Evolutionary conservation across 2,888 invertebrate genomes (phyloP).

Genomic region (Galeruca laticollis): DNA sequence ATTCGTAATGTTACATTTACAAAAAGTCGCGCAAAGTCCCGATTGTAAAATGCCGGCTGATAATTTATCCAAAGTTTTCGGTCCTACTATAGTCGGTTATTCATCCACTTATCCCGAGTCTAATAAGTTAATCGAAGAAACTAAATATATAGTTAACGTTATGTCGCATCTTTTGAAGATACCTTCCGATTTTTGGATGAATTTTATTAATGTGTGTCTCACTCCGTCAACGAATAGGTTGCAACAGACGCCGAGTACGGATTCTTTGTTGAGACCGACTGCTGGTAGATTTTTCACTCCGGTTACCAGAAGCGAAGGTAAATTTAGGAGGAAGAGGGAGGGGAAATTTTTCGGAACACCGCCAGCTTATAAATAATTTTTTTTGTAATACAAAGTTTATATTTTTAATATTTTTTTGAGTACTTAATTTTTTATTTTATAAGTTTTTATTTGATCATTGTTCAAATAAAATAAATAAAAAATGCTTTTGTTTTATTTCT

Average conservation of each 20-base stretch:
- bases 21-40: constrained; percentile 81
- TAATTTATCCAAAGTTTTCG: constrained; percentile 92
- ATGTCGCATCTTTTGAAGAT: constrained; percentile 77
- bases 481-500: no score
- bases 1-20: constrained; percentile 90
- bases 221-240: constrained; percentile 51
- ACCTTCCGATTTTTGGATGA: constrained; percentile 81
- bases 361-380: constrained; percentile 34
- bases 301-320: constrained; percentile 24
- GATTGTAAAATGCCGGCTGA: constrained; percentile 92
- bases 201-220: constrained; percentile 72
- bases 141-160: constrained; percentile 65
- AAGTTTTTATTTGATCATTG: no score
- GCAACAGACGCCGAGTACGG: constrained; percentile 65
- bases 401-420: neutral
- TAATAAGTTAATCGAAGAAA: constrained; percentile 81
- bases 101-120: constrained; percentile 80
- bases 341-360: constrained; percentile 42
- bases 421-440: no score
- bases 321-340: constrained; percentile 31
- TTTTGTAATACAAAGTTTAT: neutral
- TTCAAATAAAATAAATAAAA: no score
- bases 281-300: constrained; percentile 41
- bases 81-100: constrained; percentile 94
- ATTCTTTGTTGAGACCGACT: constrained; percentile 43